phyloP scores from a whole-genome alignment of 1,140 invertebrate genomes.

The Phocides pigmalion region DNA sequence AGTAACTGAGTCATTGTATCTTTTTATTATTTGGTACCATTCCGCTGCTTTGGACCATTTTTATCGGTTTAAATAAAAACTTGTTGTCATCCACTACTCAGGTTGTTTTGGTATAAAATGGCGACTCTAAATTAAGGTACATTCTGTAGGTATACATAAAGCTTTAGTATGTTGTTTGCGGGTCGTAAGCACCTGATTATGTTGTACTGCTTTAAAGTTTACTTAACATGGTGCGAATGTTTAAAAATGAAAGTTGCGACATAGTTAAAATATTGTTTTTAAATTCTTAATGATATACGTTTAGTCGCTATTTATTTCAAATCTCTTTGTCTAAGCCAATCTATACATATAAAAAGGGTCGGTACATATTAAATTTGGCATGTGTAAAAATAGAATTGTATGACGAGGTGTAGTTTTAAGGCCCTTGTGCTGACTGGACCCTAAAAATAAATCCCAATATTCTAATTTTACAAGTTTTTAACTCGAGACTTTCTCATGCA shows the following conservation, averaged over 20 bases:
- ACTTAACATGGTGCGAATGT: no score
- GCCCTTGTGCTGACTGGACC: neutral
- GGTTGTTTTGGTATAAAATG: neutral
- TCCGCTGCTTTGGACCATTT: neutral
- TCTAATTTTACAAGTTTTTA: slow-evolving; percentile 24
- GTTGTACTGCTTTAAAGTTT: no score
- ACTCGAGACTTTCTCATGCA: slow-evolving; percentile 13
- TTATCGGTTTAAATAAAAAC: neutral
- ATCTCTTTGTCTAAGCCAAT: no score
- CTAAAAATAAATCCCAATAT: slow-evolving; percentile 3
- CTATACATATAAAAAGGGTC: neutral
- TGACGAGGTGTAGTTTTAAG: neutral
- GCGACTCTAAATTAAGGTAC: no score
- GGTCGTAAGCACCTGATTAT: no score
- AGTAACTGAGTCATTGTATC: neutral
- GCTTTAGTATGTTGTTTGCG: no score
- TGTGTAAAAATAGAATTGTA: neutral
- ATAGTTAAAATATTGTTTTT: neutral
- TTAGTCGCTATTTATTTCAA: neutral
- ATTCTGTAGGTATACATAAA: no score
- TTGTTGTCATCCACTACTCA: neutral
- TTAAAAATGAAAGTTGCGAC: no score
- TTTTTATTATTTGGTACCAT: neutral
- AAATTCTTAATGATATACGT: neutral
- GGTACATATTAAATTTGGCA: neutral